Evolutionary conservation across 1,140 invertebrate genomes (phyloP).

Genomic region (Brachionus plicatilis): DNA sequence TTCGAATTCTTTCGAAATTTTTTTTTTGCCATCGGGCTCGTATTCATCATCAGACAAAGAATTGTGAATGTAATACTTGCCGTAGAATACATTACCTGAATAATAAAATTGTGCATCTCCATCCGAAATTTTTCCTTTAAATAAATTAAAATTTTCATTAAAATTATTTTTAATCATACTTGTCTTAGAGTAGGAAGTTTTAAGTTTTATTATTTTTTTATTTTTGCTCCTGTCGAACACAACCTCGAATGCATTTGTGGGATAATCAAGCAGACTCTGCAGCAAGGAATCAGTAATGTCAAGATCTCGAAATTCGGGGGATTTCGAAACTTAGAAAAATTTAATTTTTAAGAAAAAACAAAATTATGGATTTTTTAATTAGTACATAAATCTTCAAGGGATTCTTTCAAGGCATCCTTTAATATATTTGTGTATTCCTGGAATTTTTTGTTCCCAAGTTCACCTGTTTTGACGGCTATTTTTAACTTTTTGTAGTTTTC

Average conservation of each 20-base stretch:
- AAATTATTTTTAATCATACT: background rate
- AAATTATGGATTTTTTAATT: background rate
- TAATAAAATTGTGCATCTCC: background rate
- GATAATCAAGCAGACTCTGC: background rate
- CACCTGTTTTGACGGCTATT: background rate
- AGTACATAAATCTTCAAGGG: constrained; percentile 30
- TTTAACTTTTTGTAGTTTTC: constrained; percentile 35
- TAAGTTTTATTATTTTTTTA: constrained; percentile 13
- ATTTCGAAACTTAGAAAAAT: constrained; percentile 7
- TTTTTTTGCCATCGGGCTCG: background rate
- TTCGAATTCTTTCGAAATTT: background rate
- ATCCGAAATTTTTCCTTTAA: background rate
- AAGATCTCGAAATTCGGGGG: constrained; percentile 11
- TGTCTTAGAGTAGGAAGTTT: background rate
- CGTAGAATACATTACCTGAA: background rate
- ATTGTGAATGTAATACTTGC: background rate
- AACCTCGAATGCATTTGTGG: background rate
- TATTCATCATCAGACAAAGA: background rate
- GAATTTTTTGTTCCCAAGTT: background rate
- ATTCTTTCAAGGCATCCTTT: background rate
- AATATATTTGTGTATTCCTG: background rate
- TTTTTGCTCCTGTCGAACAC: background rate
- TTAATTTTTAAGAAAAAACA: background rate
- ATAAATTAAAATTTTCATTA: background rate
- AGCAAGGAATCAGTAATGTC: background rate